Evolutionary conservation across 2,888 invertebrate genomes (phyloP).

Genomic region (Seira musarum): DNA sequence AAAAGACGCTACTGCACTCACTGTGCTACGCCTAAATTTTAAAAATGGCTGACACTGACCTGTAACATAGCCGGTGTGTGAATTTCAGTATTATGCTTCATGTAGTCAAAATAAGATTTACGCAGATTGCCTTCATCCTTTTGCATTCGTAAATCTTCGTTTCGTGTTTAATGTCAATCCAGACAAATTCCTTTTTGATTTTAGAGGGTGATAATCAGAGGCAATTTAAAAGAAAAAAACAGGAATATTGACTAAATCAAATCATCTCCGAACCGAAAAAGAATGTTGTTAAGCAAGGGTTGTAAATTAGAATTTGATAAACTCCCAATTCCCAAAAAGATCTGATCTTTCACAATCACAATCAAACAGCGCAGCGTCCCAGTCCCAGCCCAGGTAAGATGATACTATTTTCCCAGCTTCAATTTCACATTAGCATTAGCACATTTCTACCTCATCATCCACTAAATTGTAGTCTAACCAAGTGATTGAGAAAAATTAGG

Average conservation of each 20-base stretch:
- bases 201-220: background rate
- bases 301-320: background rate
- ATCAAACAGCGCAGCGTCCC: too few species aligned
- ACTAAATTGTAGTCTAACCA: too few species aligned
- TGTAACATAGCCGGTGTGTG: background rate
- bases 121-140: background rate
- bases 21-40: background rate
- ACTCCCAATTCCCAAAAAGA: background rate
- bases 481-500: background rate
- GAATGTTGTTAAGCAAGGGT: too few species aligned
- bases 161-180: background rate
- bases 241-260: too few species aligned
- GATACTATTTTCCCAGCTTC: background rate
- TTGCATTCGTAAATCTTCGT: background rate
- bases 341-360: background rate
- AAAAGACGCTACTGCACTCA: background rate
- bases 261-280: too few species aligned
- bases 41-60: background rate
- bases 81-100: background rate
- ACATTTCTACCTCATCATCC: too few species aligned
- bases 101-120: background rate
- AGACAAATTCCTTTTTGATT: background rate
- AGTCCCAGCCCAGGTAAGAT: too few species aligned
- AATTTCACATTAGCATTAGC: slow-evolving; percentile 10
- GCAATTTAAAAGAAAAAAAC: background rate